Conservation (phyloP, 2,888 invertebrate genomes). For the Axea sp. region DNA sequence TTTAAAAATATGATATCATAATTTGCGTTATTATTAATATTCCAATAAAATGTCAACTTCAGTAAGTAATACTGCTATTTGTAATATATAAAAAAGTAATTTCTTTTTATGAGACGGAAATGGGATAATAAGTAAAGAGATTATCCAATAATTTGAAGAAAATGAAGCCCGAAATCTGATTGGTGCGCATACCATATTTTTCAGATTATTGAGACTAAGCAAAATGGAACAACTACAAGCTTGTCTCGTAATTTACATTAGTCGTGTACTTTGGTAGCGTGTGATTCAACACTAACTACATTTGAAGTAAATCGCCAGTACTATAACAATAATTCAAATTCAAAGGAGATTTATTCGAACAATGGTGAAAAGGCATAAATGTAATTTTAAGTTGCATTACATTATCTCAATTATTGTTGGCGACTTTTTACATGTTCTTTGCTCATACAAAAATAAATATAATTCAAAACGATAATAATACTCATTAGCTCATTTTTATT, state of each 20-base stretch:
- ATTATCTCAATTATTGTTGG: too few relatives aligned
- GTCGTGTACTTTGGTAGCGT: constrained; percentile 24
- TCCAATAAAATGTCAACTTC: too few relatives aligned
- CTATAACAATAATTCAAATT: constrained; percentile 31
- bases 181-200: constrained; percentile 21
- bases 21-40: too few relatives aligned
- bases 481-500: too few relatives aligned
- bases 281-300: constrained; percentile 32
- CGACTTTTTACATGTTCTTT: too few relatives aligned
- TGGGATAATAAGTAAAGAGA: constrained; percentile 19
- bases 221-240: constrained; percentile 21
- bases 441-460: too few relatives aligned
- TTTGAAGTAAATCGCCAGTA: constrained; percentile 25
- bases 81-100: too few relatives aligned
- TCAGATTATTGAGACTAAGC: constrained; percentile 26
- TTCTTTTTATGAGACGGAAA: too few relatives aligned
- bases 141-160: constrained; percentile 1
- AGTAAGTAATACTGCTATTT: too few relatives aligned
- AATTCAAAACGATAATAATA: too few relatives aligned
- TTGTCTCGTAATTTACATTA: constrained; percentile 23
- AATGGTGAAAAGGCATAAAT: constrained; percentile 4
- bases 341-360: constrained; percentile 17
- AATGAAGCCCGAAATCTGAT: constrained; percentile 19
- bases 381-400: constrained; percentile 4
- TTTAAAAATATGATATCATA: too few relatives aligned